phyloP scores from a whole-genome alignment of 2,113 vertebrate genomes.

The Gobio gobio region DNA sequence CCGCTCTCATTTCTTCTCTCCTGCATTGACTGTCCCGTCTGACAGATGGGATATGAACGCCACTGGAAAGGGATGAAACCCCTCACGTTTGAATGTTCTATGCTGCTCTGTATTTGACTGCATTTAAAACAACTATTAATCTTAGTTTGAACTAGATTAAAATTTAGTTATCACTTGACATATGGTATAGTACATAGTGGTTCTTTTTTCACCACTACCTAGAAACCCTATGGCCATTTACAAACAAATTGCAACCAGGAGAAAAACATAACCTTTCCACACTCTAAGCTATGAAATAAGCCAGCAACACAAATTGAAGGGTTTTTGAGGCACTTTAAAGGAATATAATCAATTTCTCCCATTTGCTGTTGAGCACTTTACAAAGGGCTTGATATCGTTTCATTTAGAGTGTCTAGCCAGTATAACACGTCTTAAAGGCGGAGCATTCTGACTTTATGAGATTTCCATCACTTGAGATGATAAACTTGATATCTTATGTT shows the following conservation, averaged over 20 bases:
- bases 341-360: conserved; percentile 52
- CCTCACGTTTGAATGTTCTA: conserved; percentile 13
- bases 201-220: conserved; percentile 5
- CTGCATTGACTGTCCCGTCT: conserved; percentile 51
- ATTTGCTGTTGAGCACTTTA: conserved; percentile 32
- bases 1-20: conserved; percentile 31
- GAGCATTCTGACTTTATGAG: conserved; percentile 60
- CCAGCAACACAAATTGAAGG: conserved; percentile 33
- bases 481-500: conserved; percentile 58
- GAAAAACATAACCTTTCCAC: not conserved
- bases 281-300: conserved; percentile 6
- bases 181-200: not conserved
- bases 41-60: conserved; percentile 58
- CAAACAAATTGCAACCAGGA: conserved; percentile 9
- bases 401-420: conserved; percentile 50
- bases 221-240: not conserved
- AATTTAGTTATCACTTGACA: conserved; percentile 41
- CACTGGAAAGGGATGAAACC: conserved; percentile 48
- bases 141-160: conserved; percentile 40
- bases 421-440: conserved; percentile 59
- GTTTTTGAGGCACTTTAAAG: conserved; percentile 38
- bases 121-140: conserved; percentile 53
- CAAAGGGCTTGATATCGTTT: conserved; percentile 56
- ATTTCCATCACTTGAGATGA: conserved; percentile 64
- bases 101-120: conserved; percentile 30